These are phyloP conservation scores for Clepsis dumicolana DNA, from an alignment of 2,888 invertebrate species.

Conservation along the genomic window DNA sequence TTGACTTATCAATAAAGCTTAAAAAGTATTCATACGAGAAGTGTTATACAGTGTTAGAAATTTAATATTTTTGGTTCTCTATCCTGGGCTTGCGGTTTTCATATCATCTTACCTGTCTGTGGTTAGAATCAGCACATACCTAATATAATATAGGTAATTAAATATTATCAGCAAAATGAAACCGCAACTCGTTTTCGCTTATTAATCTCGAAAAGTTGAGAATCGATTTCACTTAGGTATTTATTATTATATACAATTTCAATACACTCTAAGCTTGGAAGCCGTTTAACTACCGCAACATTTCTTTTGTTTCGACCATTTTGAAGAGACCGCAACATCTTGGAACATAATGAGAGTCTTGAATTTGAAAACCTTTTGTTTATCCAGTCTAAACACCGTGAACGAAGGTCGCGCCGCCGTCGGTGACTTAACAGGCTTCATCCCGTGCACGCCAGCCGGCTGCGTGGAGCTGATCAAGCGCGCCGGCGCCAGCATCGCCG, in stretches of 20 bases:
- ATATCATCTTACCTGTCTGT: not conserved
- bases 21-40: too few relatives aligned
- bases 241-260: too few relatives aligned
- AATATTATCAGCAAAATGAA: not conserved
- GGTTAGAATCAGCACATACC: not conserved
- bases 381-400: conserved; percentile 92
- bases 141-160: not conserved
- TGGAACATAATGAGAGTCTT: too few relatives aligned
- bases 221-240: too few relatives aligned
- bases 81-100: conserved; percentile 9
- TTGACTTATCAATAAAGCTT: too few relatives aligned
- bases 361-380: too few relatives aligned
- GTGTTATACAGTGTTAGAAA: not conserved
- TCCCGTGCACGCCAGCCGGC: conserved; percentile 99
- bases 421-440: conserved; percentile 95
- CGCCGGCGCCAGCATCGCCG: conserved; percentile 91
- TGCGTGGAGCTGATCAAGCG: conserved; percentile 96
- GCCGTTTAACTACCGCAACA: too few relatives aligned
- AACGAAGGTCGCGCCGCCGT: conserved; percentile 97
- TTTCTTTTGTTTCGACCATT: too few relatives aligned
- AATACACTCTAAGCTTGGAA: too few relatives aligned
- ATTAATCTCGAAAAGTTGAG: too few relatives aligned
- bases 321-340: too few relatives aligned
- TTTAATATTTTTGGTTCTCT: not conserved
- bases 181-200: too few relatives aligned